Base-by-base conservation (phyloP, 1,140 invertebrate species). In the Zelostemma sp. region DNA sequence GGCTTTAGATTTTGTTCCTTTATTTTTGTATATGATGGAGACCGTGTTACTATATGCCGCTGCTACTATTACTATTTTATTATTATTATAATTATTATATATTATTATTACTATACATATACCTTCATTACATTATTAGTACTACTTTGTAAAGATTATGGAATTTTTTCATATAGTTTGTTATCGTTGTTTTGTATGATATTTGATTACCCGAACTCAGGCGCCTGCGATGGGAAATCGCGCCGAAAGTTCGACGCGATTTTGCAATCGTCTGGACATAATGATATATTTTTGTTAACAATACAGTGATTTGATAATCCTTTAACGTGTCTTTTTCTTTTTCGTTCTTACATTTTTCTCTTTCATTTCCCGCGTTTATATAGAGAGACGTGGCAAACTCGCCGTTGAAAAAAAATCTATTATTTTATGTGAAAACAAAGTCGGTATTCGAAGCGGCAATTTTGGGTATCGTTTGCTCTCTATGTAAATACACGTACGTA, bases 1-100 rank as follows among this genome's bases (percentile, higher is more conserved):
- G 80, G 80, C 78, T 81, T 81, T 81, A 81, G 79, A 81, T 81
- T 81, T 83, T 80, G 78, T 83, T 82, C 78, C 79, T 81, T 81
- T 81, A 81, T 81, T 81, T 80, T 82, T 81, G 65, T 81, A 80
- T 76, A 71, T 65, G 61, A 71, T 67, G 66, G 58, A 60, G 73
- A 69, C 64, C 71, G 51, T 67, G 62, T 64, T 68, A 71, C 65
- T 67, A 56, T 75, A 68, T 25, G 21, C 61, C 65, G 67, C 67
- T 66, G 65, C 67, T 73, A 75, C 63, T 71, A 35, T 16, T 50
- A 18, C 11, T 33, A 38, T 41, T 31, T 50, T 33, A 33, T 25
- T 66, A 66, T 64, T 65, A 65, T 57, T 46, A 61, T 65, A 58
- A 64, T 12, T 55, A 57, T 61, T 70, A 59, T 61, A n/a, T 49